Evolutionary conservation across 2,888 invertebrate species (phyloP), one percentile per base, ranked within the genome.

Genomic region (Drosophila acutilabella): DNA sequence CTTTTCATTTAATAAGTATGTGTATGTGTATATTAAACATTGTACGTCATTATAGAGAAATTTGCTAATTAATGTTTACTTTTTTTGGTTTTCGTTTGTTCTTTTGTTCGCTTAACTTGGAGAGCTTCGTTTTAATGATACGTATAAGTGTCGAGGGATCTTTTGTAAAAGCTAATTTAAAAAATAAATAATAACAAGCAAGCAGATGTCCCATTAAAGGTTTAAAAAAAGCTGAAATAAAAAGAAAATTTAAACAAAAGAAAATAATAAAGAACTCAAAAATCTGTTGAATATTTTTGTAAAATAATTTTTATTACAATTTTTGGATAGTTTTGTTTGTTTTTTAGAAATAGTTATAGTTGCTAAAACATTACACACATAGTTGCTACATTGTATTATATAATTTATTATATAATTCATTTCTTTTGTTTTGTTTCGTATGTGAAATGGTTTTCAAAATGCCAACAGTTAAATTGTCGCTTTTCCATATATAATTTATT

Each of bases 111-210:
- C 81, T 82, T 88, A 75, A 78, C 72, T 82, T 88, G 90, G 88
- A 90, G 90, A 90, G 90, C 90, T 84, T 90, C 89, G 89, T 78
- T 90, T 87, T 81, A 78, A 78, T 90, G 88, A 88, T 88, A 89
- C 90, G 88, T 90, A 90, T 88, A 90, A 85, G 78, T 81, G 71
- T 88, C 60, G 73, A 64, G 74, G 71, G 78, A 54, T 74, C 77
- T 67, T 58, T 64, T 47, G 41, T 72, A 68, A 67, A 52, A 26
- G 74, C 69, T 68, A 79, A 60, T 10, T 13, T 36, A 14, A 61
- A 26, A 7, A 13, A 11, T 4, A n/a, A 50, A 36, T 18, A 41
- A 68, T 41, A 57, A 64, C 54, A 64, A 54, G 54, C 45, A 53
- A 58, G 30, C 23, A 75, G 57, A 41, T 6, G 36, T n/a, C 42